phyloP scores from a whole-genome alignment of 1,140 invertebrate species.

The Hermetia illucens region DNA sequence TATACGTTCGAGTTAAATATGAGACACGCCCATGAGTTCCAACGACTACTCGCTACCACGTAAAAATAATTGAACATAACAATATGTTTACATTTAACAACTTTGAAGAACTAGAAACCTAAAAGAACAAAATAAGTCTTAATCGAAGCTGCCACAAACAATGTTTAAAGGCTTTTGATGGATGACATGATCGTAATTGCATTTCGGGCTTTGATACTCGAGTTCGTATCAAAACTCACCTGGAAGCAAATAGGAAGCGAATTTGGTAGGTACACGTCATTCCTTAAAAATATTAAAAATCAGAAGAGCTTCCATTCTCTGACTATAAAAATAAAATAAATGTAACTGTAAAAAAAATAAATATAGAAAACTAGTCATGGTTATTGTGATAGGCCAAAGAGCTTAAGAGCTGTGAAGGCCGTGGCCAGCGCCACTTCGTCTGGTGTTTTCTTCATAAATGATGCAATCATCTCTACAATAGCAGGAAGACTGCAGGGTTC shows the following conservation, averaged over 20 bases:
- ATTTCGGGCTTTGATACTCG: too few species aligned
- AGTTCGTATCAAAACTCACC: too few species aligned
- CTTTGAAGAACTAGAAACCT: not conserved
- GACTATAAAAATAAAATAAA: too few species aligned
- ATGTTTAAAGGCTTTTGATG: too few species aligned
- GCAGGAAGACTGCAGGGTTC: constrained; percentile 88
- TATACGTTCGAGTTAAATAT: too few species aligned
- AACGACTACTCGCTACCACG: not conserved
- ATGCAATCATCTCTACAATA: constrained; percentile 86
- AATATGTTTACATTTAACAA: not conserved
- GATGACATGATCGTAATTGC: too few species aligned
- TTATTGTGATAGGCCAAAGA: constrained; percentile 76
- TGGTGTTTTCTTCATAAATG: constrained; percentile 70
- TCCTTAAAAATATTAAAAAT: too few species aligned
- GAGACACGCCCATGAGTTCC: too few species aligned
- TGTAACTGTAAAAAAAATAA: too few species aligned
- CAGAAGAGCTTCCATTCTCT: too few species aligned
- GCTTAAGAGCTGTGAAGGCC: constrained; percentile 83
- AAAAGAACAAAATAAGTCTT: not conserved
- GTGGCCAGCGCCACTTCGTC: constrained; percentile 86
- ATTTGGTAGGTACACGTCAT: too few species aligned
- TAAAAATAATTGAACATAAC: not conserved
- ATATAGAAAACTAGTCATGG: not conserved
- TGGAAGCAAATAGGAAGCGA: too few species aligned
- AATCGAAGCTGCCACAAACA: not conserved